These are phyloP conservation scores for Arrhamphus sclerolepis DNA, from an alignment of 2,797 vertebrate genomes.

Conservation along the genomic window DNA sequence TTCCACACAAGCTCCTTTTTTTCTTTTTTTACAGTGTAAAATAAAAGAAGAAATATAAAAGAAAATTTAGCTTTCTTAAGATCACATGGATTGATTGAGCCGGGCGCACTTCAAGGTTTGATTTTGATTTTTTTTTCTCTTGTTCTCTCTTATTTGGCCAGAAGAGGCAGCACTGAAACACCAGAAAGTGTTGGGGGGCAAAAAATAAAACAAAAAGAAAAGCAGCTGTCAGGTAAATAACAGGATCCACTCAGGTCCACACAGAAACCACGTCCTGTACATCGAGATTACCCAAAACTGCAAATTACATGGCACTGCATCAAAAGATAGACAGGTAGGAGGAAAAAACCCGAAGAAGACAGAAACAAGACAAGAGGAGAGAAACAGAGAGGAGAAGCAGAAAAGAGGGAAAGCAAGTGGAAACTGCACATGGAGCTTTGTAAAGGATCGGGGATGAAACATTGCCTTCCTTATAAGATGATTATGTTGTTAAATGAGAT, in stretches of 20 bases:
- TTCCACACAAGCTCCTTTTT: too few relatives aligned
- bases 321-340: conserved; percentile 22
- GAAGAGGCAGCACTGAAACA: conserved; percentile 18
- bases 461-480: conserved; percentile 74
- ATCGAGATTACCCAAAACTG: conserved; percentile 38
- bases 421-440: conserved; percentile 65
- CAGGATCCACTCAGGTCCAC: conserved; percentile 26
- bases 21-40: too few relatives aligned
- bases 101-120: neutral
- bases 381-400: conserved; percentile 33
- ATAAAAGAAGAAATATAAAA: too few relatives aligned
- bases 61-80: too few relatives aligned
- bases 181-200: conserved; percentile 42
- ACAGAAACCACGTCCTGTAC: conserved; percentile 28
- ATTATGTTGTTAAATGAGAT: conserved; percentile 84
- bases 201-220: too few relatives aligned
- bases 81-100: too few relatives aligned
- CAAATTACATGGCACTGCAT: conserved; percentile 33
- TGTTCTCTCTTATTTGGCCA: neutral
- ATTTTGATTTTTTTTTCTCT: neutral
- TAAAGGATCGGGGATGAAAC: conserved; percentile 73
- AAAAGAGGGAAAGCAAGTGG: conserved; percentile 30
- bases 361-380: conserved; percentile 21
- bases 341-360: conserved; percentile 13
- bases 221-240: conserved; percentile 49